Percentiles rank a stretch among this genome's conserved stretches.
Evolutionary conservation across 2,113 vertebrate genomes (phyloP).

Genomic region (Quiscalus mexicanus): DNA sequence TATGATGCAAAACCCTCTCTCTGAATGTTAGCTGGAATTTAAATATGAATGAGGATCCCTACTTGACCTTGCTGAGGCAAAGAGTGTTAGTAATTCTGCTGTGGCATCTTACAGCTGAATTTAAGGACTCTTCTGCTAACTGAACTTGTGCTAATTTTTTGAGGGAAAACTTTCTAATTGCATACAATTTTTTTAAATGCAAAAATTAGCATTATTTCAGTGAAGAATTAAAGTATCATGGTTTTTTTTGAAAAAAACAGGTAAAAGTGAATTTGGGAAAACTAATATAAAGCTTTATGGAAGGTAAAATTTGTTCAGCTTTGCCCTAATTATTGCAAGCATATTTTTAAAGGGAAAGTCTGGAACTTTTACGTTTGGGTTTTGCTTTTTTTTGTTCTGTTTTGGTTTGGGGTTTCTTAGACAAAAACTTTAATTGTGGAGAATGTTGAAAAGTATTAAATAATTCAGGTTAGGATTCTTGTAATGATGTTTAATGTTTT

Average conservation of each 20-base stretch:
- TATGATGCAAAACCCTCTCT: not conserved
- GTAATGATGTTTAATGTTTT: not conserved
- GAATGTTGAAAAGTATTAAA: not conserved
- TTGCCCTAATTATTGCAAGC: not conserved
- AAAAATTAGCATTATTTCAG: not conserved
- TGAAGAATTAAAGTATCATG: not conserved
- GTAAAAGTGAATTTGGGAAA: not conserved
- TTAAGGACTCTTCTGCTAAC: not conserved
- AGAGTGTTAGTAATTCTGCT: not conserved
- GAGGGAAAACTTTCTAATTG: not conserved
- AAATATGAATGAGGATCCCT: slow-evolving; percentile 27
- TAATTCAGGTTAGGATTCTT: not conserved
- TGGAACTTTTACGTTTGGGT: not conserved
- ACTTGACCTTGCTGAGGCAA: not conserved
- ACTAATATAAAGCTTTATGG: not conserved
- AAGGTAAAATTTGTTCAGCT: not conserved
- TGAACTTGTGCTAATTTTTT: not conserved
- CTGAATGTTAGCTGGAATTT: slow-evolving; percentile 9
- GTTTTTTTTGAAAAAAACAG: not conserved
- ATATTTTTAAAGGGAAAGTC: not conserved
- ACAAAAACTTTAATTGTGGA: not conserved
- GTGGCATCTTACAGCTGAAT: not conserved
- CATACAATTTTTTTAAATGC: not conserved
- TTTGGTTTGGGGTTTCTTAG: not conserved
- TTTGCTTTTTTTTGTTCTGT: not conserved